Percentiles rank a stretch among this genome's conserved stretches.
Conservation (phyloP, 2,888 invertebrate species). For the Andrena chrysosceles region DNA sequence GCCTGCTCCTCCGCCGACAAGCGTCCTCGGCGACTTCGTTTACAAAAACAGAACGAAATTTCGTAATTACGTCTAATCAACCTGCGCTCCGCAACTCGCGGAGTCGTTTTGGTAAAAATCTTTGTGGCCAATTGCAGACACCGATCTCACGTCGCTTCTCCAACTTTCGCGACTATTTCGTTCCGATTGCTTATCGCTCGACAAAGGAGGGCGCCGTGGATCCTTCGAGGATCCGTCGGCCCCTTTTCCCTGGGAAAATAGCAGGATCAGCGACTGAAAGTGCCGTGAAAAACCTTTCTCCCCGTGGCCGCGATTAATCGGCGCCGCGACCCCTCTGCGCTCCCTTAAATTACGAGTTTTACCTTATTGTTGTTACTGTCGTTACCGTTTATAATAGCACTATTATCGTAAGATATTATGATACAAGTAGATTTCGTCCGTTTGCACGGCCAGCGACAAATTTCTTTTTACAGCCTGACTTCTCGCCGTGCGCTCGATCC, state of each 20-base stretch:
- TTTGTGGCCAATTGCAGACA: slow-evolving; percentile 58
- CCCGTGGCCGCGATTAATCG: slow-evolving; percentile 12
- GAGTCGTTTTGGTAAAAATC: slow-evolving; percentile 78
- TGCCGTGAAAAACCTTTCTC: slow-evolving; percentile 34
- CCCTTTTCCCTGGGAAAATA: neutral
- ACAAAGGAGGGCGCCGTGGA: neutral
- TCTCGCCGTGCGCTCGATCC: slow-evolving; percentile 18
- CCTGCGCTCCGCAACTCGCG: slow-evolving; percentile 60
- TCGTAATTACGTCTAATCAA: slow-evolving; percentile 67
- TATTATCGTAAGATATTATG: slow-evolving; percentile 72
- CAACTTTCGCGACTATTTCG: neutral
- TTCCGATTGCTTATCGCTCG: neutral
- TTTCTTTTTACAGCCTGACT: slow-evolving; percentile 62
- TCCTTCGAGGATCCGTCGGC: neutral
- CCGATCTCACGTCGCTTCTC: slow-evolving; percentile 13
- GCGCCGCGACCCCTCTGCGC: slow-evolving; percentile 23
- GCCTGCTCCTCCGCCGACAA: slow-evolving; percentile 6
- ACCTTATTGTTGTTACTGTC: slow-evolving; percentile 74
- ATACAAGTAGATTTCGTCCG: slow-evolving; percentile 77
- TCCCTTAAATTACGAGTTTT: slow-evolving; percentile 65
- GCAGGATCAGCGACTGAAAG: slow-evolving; percentile 31
- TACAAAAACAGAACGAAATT: slow-evolving; percentile 65
- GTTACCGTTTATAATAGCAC: slow-evolving; percentile 73
- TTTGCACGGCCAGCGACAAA: slow-evolving; percentile 58
- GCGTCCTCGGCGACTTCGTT: slow-evolving; percentile 41